A percentile compares a stretch with the other conserved stretches of the same genome.
These are phyloP conservation scores for Oreotragus oreotragus DNA, from an alignment of 2,113 vertebrate species.

Conservation along the genomic window DNA sequence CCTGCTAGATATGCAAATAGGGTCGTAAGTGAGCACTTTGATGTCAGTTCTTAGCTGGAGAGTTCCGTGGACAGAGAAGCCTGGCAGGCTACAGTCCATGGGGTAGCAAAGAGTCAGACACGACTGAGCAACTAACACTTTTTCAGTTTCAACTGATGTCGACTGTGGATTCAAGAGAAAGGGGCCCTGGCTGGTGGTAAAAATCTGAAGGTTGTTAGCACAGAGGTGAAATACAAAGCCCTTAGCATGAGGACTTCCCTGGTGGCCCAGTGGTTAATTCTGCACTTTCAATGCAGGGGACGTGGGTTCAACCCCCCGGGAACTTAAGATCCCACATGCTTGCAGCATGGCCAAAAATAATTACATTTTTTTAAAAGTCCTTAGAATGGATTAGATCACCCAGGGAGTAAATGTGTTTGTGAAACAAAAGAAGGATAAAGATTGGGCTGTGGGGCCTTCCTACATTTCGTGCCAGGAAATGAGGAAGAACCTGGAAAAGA, in stretches of 20 bases:
- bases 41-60: background rate
- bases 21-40: background rate
- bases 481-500: background rate
- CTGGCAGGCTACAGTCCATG: background rate
- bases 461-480: background rate
- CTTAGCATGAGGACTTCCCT: background rate
- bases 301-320: background rate
- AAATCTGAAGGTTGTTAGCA: background rate
- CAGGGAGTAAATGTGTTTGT: background rate
- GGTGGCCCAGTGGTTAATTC: background rate
- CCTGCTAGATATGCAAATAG: background rate
- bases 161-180: background rate
- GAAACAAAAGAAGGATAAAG: background rate
- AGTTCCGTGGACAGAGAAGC: background rate
- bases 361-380: background rate
- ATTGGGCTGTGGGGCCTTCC: background rate
- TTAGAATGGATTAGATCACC: background rate
- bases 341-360: background rate
- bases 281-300: background rate
- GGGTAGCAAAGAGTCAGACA: background rate
- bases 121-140: background rate
- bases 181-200: background rate
- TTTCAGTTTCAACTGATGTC: background rate
- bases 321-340: background rate
- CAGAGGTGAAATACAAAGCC: background rate